Base-by-base conservation (phyloP, 2,888 invertebrate genomes). In the Bembecia ichneumoniformis region DNA sequence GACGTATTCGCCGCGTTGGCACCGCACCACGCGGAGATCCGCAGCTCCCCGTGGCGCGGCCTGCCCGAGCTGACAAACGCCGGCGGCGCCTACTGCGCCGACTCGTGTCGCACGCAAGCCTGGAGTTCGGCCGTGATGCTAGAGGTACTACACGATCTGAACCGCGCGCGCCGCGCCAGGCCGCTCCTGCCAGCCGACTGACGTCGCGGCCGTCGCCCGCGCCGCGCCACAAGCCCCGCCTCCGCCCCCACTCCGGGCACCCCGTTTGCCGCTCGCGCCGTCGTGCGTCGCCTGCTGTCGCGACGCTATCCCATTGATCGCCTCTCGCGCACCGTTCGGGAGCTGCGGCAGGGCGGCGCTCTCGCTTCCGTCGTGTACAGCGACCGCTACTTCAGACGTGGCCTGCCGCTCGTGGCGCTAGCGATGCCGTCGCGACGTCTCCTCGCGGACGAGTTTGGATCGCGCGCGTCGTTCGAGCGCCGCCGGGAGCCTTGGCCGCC, bases 1-100 rank as follows among this genome's bases (percentile, higher is more conserved):
- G 63, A 62, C 54, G 68, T 54, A 46, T 69, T 71, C 66, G 66
- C 68, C 51, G 63, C 77, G 57, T 75, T 83, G 43, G 81, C 62
- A 47, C 77, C 90, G 49, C 96, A 96, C 74, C 91, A 94, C 59
- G 89, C 91, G 35, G 94, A 95, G 75, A 68, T 97, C 43, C 91
- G 92, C 66, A 89, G 90, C 3, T 94, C 94, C 44, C 91, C 91
- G 43, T 99, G 99, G 99, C 91, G 94, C 68, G 97, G 98, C 35
- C 89, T 99, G 60, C 98, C 99, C 11, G 99, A 99, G 87, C 88
- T 99, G 50, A 98, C 97, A 44, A 97, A 98, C 78, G 91, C 91
- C 55, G 91, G 93, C 71, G 99, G 99, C 56, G 87, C 91, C 34
- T 90, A 84, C 68, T 99, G 99, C 75, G 76, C 79, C 28, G 94